Evolutionary conservation across 2,113 vertebrate species (phyloP).

Genomic region (Mesembrinibis cayennensis): DNA sequence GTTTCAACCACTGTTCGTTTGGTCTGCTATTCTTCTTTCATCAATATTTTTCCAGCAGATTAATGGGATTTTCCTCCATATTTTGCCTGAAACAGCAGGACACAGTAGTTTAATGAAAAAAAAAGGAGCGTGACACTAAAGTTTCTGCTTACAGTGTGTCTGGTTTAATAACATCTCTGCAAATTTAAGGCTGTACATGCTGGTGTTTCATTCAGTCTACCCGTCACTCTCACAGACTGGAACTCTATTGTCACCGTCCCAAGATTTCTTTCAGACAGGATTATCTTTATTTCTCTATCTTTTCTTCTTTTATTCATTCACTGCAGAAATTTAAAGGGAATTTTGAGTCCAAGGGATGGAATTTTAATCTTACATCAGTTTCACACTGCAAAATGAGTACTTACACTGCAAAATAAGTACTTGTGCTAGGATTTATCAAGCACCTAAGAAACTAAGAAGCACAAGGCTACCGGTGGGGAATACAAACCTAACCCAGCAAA

Average conservation of each 20-base stretch:
- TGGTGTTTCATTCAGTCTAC: conserved; percentile 57
- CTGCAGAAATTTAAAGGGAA: background rate
- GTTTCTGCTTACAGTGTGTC: conserved; percentile 46
- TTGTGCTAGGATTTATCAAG: background rate
- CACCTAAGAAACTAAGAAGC: background rate
- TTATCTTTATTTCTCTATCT: conserved; percentile 35
- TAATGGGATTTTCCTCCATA: conserved; percentile 75
- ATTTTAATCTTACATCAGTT: background rate
- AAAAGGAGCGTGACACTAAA: background rate
- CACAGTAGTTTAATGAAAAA: conserved; percentile 46
- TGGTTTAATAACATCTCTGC: conserved; percentile 64
- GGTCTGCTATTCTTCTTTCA: conserved; percentile 66
- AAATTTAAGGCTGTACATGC: conserved; percentile 37
- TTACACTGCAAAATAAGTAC: background rate
- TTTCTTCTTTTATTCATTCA: conserved; percentile 2
- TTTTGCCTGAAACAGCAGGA: conserved; percentile 78
- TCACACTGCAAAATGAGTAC: background rate
- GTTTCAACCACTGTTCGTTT: conserved; percentile 42
- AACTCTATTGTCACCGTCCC: conserved; percentile 23
- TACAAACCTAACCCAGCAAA: background rate
- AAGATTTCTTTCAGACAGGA: conserved; percentile 53
- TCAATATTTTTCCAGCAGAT: conserved; percentile 71
- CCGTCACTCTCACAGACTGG: background rate
- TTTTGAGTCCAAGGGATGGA: background rate
- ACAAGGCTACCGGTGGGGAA: background rate